These are phyloP conservation scores for Cydia strobilella DNA, from an alignment of 1,140 invertebrate genomes.

Conservation along the genomic window DNA sequence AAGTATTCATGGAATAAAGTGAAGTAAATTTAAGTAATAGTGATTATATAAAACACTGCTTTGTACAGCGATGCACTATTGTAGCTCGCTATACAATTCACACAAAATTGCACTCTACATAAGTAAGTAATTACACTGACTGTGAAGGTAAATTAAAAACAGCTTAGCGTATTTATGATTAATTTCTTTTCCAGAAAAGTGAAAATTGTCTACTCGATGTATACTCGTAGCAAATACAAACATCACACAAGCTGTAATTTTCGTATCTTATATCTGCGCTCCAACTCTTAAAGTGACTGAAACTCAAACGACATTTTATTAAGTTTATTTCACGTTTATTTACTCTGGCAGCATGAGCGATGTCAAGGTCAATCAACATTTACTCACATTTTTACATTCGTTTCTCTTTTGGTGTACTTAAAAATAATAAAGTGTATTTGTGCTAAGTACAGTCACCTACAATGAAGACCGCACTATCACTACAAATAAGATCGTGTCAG, in stretches of 20 bases:
- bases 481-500: no score
- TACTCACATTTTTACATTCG: background rate
- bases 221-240: background rate
- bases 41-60: no score
- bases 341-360: background rate
- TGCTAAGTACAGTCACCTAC: no score
- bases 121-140: background rate
- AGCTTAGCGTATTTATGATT: background rate
- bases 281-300: background rate
- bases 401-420: background rate
- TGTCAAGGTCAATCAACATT: background rate
- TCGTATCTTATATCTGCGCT: background rate
- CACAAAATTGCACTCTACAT: no score
- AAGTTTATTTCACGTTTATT: background rate
- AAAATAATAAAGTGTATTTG: background rate
- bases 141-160: background rate
- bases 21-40: no score
- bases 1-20: no score
- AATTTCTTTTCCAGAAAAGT: background rate
- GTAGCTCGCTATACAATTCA: no score
- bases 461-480: no score
- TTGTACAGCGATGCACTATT: no score
- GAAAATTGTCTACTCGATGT: background rate
- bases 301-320: constrained; percentile 1
- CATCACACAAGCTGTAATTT: background rate